Percentiles rank a stretch among this genome's conserved stretches.
Evolutionary conservation across 1,140 invertebrate species (phyloP).

Genomic region (Heliconius himera): DNA sequence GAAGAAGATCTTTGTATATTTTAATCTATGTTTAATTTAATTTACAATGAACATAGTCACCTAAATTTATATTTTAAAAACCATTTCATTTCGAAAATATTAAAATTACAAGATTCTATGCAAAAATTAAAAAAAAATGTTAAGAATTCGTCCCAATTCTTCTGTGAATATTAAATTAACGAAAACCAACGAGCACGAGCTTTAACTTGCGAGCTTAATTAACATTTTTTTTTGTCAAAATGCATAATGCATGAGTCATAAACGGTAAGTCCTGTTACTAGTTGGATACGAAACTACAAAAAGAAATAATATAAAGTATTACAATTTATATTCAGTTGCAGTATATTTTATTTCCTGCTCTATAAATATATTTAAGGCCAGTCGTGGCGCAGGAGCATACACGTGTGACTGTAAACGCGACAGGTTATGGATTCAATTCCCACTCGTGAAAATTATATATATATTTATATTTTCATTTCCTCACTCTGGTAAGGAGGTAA

Average conservation of each 20-base stretch:
- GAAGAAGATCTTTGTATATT: too few relatives aligned
- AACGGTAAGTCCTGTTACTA: conserved; percentile 8
- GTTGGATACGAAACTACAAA: neutral
- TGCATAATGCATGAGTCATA: conserved; percentile 8
- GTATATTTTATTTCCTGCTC: too few relatives aligned
- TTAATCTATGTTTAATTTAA: neutral
- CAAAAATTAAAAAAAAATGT: neutral
- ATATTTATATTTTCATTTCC: too few relatives aligned
- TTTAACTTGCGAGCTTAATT: conserved; percentile 3
- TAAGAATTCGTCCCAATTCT: neutral
- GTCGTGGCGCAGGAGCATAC: too few relatives aligned
- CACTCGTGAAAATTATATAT: too few relatives aligned
- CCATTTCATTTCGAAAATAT: neutral
- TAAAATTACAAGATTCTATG: neutral
- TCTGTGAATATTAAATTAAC: neutral
- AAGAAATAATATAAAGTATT: neutral
- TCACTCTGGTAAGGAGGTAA: too few relatives aligned
- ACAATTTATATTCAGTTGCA: too few relatives aligned
- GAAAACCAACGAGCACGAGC: neutral
- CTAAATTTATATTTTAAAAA: neutral
- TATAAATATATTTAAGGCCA: too few relatives aligned
- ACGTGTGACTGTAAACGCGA: too few relatives aligned
- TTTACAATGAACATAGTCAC: neutral
- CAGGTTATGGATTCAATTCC: too few relatives aligned
- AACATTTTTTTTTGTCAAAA: conserved; percentile 13